These are phyloP conservation scores for Tetragonula clypearis DNA, from an alignment of 1,140 invertebrate genomes.

Conservation along the genomic window DNA sequence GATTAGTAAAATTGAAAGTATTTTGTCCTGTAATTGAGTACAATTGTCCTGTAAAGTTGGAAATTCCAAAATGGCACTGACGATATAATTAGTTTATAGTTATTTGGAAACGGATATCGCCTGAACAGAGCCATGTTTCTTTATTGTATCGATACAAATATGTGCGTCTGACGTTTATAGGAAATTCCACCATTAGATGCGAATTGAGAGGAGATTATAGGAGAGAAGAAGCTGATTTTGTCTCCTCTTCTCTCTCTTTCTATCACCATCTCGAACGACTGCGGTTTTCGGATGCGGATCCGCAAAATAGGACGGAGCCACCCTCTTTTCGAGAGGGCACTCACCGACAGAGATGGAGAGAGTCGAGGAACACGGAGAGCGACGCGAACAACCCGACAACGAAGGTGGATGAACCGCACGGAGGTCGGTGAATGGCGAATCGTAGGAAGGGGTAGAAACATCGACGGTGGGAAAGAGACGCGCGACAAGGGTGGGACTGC, in stretches of 20 bases:
- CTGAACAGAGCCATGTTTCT: too few relatives aligned
- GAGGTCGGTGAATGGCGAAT: slow-evolving; percentile 46
- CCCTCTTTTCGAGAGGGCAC: slow-evolving; percentile 54
- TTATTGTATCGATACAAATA: too few relatives aligned
- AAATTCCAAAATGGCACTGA: too few relatives aligned
- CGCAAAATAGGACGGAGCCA: slow-evolving; percentile 62
- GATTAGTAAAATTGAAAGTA: too few relatives aligned
- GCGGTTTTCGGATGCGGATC: slow-evolving; percentile 66
- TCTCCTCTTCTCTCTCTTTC: neutral
- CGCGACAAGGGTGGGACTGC: neutral
- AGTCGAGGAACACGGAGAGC: neutral
- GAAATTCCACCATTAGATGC: too few relatives aligned
- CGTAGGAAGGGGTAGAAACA: slow-evolving; percentile 57
- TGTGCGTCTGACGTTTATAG: too few relatives aligned
- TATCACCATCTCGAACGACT: slow-evolving; percentile 44
- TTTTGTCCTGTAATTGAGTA: too few relatives aligned
- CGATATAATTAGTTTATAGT: too few relatives aligned
- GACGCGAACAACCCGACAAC: neutral
- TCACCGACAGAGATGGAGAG: slow-evolving; percentile 23
- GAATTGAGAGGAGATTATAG: too few relatives aligned
- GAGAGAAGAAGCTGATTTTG: neutral
- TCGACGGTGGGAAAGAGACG: slow-evolving; percentile 52
- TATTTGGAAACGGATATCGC: too few relatives aligned
- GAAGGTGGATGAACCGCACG: slow-evolving; percentile 55
- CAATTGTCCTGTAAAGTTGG: too few relatives aligned